These are phyloP conservation scores for Vespertilio murinus DNA, from an alignment of 2,797 vertebrate species.

Conservation along the genomic window DNA sequence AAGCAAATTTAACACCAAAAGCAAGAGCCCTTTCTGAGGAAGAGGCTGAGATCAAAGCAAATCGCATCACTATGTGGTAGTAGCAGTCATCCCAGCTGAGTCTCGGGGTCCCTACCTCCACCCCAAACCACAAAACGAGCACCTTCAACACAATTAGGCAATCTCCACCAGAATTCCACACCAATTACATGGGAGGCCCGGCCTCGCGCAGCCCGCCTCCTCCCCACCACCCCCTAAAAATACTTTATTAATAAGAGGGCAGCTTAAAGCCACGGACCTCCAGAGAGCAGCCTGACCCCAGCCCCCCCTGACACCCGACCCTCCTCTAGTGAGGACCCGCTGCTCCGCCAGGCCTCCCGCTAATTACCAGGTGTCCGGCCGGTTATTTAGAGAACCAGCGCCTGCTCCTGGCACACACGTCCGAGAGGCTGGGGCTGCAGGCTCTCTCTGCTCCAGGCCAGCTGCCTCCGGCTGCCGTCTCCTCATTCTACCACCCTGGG, in stretches of 20 bases:
- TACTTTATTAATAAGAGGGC: slow-evolving; percentile 77
- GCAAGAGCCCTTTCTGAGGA: slow-evolving; percentile 37
- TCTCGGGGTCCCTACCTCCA: slow-evolving; percentile 13
- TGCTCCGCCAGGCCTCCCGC: slow-evolving; percentile 24
- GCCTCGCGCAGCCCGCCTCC: slow-evolving; percentile 18
- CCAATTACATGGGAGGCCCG: slow-evolving; percentile 55
- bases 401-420: background rate
- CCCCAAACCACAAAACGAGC: slow-evolving; percentile 68
- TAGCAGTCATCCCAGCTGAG: background rate
- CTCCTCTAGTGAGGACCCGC: slow-evolving; percentile 33
- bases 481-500: background rate
- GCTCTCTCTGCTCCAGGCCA: background rate
- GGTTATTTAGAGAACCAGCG: slow-evolving; percentile 59
- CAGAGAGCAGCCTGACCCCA: slow-evolving; percentile 37
- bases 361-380: slow-evolving; percentile 57
- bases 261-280: slow-evolving; percentile 67
- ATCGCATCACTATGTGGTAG: background rate
- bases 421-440: background rate
- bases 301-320: slow-evolving; percentile 11
- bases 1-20: slow-evolving; percentile 44
- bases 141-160: slow-evolving; percentile 23
- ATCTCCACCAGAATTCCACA: slow-evolving; percentile 73
- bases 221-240: slow-evolving; percentile 62
- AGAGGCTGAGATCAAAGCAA: background rate
- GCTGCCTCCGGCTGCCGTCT: background rate